phyloP scores from a whole-genome alignment of 2,888 invertebrate genomes.

The Synergus umbraculus region DNA sequence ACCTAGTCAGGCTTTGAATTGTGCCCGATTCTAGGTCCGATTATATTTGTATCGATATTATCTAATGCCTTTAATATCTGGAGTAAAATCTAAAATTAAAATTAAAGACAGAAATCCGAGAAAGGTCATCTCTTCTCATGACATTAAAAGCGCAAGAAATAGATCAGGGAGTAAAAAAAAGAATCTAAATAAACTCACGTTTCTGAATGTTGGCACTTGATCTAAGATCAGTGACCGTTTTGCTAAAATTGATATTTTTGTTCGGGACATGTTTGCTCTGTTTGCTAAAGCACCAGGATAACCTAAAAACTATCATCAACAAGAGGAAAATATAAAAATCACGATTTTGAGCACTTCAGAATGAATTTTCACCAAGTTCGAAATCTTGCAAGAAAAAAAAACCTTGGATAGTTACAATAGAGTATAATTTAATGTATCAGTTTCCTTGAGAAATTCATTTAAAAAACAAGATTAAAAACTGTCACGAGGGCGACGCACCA shows the following conservation, averaged over 20 bases:
- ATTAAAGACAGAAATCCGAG: not conserved
- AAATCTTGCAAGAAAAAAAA: not conserved
- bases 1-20: too few relatives aligned
- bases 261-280: conserved; percentile 18
- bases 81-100: too few relatives aligned
- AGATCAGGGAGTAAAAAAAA: not conserved
- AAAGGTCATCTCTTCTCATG: not conserved
- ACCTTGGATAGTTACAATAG: not conserved
- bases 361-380: not conserved
- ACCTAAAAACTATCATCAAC: conserved; percentile 18
- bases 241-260: conserved; percentile 18
- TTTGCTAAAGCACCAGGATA: not conserved
- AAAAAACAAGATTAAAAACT: conserved; percentile 41
- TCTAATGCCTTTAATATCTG: too few relatives aligned
- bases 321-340: not conserved
- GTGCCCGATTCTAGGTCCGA: too few relatives aligned
- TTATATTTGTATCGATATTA: too few relatives aligned
- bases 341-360: not conserved
- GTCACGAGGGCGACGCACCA: conserved; percentile 62
- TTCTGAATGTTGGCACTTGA: not conserved
- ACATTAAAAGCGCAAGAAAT: not conserved
- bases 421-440: not conserved
- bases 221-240: conserved; percentile 15
- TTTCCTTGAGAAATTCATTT: conserved; percentile 12
- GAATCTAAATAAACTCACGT: conserved; percentile 15